Conservation (phyloP, 2,888 invertebrate genomes). For the Thalpophila matura region DNA sequence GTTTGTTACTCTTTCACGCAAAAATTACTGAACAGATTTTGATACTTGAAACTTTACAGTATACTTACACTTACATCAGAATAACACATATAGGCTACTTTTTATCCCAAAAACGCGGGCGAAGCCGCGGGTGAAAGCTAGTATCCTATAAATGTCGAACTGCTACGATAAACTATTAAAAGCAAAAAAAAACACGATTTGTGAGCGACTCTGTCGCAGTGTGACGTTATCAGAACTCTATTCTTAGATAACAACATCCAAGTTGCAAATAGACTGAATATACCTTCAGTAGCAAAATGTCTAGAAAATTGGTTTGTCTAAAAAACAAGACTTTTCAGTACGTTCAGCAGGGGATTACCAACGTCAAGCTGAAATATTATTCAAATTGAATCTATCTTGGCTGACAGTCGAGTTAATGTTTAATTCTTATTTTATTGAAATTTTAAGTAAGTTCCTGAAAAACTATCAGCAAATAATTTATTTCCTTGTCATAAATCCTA, state of each 20-base stretch:
- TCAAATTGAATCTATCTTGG: neutral
- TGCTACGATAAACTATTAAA: neutral
- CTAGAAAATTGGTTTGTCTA: neutral
- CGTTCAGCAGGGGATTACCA: neutral
- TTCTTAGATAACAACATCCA: slow-evolving; percentile 1
- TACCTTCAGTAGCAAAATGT: neutral
- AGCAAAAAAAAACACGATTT: slow-evolving; percentile 7
- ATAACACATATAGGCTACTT: too few relatives aligned
- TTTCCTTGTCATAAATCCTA: slow-evolving; percentile 18
- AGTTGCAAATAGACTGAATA: neutral
- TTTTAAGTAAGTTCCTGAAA: neutral
- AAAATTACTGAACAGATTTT: too few relatives aligned
- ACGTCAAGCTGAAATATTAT: neutral
- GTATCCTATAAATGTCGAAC: neutral
- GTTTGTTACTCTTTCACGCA: too few relatives aligned
- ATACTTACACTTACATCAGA: too few relatives aligned
- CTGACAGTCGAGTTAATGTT: neutral
- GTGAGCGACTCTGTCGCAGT: neutral
- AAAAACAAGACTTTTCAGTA: neutral
- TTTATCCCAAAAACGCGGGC: too few relatives aligned
- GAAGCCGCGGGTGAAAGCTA: too few relatives aligned
- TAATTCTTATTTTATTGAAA: slow-evolving; percentile 8
- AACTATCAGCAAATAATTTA: neutral
- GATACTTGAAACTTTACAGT: too few relatives aligned
- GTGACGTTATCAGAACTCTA: neutral